phyloP scores from a whole-genome alignment of 2,113 vertebrate genomes.

The Caranx ignobilis region DNA sequence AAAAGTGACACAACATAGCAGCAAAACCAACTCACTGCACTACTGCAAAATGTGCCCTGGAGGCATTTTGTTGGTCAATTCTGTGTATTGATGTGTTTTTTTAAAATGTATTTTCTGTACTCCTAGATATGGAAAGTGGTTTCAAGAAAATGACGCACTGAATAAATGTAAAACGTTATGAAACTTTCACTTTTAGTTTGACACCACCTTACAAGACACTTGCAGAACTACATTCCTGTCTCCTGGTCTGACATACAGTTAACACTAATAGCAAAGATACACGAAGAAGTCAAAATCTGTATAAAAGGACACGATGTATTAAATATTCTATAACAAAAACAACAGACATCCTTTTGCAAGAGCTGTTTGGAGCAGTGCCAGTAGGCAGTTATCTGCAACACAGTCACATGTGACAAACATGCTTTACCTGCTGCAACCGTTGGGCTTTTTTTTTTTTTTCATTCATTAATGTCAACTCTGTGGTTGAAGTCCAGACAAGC shows the following conservation, averaged over 20 bases:
- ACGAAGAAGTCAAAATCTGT: background rate
- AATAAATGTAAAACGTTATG: background rate
- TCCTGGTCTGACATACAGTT: background rate
- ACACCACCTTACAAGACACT: background rate
- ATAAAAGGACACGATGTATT: background rate
- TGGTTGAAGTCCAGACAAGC: background rate
- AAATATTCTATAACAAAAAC: background rate
- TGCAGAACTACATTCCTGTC: background rate
- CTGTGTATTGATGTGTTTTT: background rate
- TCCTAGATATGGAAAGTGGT: background rate
- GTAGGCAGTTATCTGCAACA: background rate
- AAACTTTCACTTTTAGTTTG: constrained; percentile 11
- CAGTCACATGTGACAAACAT: background rate
- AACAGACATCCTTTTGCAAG: background rate
- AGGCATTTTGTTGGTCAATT: background rate
- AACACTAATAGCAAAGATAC: background rate
- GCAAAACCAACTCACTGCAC: background rate
- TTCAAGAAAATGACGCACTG: background rate
- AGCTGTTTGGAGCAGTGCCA: background rate
- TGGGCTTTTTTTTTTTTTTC: background rate
- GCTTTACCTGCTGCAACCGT: constrained; percentile 6
- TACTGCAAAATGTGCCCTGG: background rate
- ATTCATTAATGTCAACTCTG: background rate
- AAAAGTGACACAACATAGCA: background rate
- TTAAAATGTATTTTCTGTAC: background rate